Percentiles rank a stretch among this genome's conserved stretches.
Conservation (phyloP, 2,888 invertebrate genomes). For the Molanna angustata region DNA sequence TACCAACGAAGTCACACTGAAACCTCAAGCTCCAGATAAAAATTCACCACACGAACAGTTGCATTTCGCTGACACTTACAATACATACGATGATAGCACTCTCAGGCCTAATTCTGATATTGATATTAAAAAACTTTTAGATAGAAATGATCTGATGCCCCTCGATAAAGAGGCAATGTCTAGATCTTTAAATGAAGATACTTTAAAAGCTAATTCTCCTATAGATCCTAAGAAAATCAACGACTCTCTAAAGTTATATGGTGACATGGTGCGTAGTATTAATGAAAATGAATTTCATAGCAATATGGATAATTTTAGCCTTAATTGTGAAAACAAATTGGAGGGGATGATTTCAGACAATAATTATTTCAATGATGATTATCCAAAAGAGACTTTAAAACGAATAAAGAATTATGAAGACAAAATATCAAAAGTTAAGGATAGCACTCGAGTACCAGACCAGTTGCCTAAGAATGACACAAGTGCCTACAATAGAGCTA, state of each 20-base stretch:
- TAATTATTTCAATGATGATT: conserved; percentile 28
- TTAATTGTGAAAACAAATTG: conserved; percentile 32
- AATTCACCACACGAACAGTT: conserved; percentile 21
- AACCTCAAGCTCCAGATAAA: conserved; percentile 21
- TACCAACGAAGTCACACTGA: conserved; percentile 23
- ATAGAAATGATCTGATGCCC: conserved; percentile 32
- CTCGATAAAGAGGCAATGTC: conserved; percentile 39
- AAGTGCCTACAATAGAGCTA: conserved; percentile 39
- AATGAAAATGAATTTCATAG: conserved; percentile 43
- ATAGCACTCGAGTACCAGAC: conserved; percentile 21
- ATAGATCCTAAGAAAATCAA: conserved; percentile 48
- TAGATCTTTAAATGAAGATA: conserved; percentile 40
- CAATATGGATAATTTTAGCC: conserved; percentile 28
- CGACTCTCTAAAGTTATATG: conserved; percentile 46
- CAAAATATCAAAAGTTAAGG: conserved; percentile 22
- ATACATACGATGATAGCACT: conserved; percentile 29
- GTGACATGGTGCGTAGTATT: conserved; percentile 45
- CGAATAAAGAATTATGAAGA: conserved; percentile 31
- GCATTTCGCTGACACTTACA: conserved; percentile 16
- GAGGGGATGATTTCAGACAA: conserved; percentile 30
- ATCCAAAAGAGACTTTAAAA: conserved; percentile 28
- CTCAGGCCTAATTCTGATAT: conserved; percentile 27
- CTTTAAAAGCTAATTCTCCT: conserved; percentile 47
- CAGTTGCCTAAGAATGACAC: conserved; percentile 31
- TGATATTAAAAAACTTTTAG: conserved; percentile 29